Evolutionary conservation across 1,140 invertebrate species (phyloP), one percentile per base, ranked within the genome.

Genomic region (Trichomalopsis sarcophagae): DNA sequence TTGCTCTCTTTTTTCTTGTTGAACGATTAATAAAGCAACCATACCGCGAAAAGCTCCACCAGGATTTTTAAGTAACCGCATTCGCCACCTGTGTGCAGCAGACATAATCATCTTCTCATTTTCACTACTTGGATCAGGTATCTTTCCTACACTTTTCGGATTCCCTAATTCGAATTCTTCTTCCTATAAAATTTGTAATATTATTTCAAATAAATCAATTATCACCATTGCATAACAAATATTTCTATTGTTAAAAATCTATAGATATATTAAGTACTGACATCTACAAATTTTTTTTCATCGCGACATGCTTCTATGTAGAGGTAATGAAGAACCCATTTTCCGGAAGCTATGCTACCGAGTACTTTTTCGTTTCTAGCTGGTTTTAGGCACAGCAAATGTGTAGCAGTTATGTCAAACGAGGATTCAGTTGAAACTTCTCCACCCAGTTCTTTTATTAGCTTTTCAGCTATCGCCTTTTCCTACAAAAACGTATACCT

Each of bases 341-440:
- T 97, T 36, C 98, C 98, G 0, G 96, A 94, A 0, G 98, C 97
- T 62, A 98, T 95, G 87, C 96, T 96, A 3, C 96, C 95, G 2
- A 98, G 93, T 91, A 97, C 95, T 92, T 98, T 98, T 93, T 98
- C 97, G 90, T 97, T 98, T 86, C 97, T 95, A 21, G 95, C 94
- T 0, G 96, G 96, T 85, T 94, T 95, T 30, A 95, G 92, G 84
- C 96, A 96, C 36, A 99, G 91, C 11, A 98, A 91, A 92, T 99
- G 97, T 0, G 97, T 98, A 73, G 95, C 95, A 1, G 90, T 90
- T 0, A 92, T 89, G 90, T 98, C 97, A 88, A 96, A 96, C 87
- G 94, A 94, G 0, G 93, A 89, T 9, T 94, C 92, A 40, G 95
- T 94, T 3, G 94, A 94, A 23, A 97, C 93, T 21, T 93, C 93